phyloP scores from a whole-genome alignment of 1,140 invertebrate species.

The Tyrophagus putrescentiae region DNA sequence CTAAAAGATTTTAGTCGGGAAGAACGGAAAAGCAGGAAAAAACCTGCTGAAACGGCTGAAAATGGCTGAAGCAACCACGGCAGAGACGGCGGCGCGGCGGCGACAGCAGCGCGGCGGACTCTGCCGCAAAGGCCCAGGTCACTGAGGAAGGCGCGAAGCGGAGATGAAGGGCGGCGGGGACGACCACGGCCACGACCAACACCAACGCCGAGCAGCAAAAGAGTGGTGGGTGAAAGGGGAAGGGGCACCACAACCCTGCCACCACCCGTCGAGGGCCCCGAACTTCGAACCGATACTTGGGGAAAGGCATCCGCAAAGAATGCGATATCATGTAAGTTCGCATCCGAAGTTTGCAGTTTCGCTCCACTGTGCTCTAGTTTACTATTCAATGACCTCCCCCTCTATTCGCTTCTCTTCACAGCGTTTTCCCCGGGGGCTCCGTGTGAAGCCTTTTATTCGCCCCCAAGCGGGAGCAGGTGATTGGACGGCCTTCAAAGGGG shows the following conservation, averaged over 20 bases:
- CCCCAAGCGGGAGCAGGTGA: conserved; percentile 69
- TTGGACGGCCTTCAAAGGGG: conserved; percentile 71
- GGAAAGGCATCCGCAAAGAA: conserved; percentile 76
- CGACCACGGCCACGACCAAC: too few relatives aligned
- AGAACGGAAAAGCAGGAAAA: not conserved
- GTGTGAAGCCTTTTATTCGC: conserved; percentile 68
- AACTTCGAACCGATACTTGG: conserved; percentile 69
- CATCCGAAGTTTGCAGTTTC: not conserved
- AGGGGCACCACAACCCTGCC: too few relatives aligned
- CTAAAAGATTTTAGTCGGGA: not conserved
- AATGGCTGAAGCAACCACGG: too few relatives aligned
- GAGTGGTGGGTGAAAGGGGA: too few relatives aligned
- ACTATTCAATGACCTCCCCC: not conserved
- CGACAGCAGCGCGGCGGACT: too few relatives aligned
- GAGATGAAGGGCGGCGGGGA: too few relatives aligned
- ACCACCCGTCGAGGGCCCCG: too few relatives aligned
- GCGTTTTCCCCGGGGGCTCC: conserved; percentile 59
- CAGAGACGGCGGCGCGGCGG: too few relatives aligned
- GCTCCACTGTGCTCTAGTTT: not conserved
- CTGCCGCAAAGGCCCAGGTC: too few relatives aligned
- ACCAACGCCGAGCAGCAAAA: too few relatives aligned
- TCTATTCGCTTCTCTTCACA: conserved; percentile 12
- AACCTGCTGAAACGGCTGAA: too few relatives aligned
- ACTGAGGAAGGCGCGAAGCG: too few relatives aligned
- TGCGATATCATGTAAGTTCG: conserved; percentile 59